A percentile compares a stretch with the other conserved stretches of the same genome.
These are phyloP conservation scores for Melozone crissalis DNA, from an alignment of 2,113 vertebrate species.

Conservation along the genomic window DNA sequence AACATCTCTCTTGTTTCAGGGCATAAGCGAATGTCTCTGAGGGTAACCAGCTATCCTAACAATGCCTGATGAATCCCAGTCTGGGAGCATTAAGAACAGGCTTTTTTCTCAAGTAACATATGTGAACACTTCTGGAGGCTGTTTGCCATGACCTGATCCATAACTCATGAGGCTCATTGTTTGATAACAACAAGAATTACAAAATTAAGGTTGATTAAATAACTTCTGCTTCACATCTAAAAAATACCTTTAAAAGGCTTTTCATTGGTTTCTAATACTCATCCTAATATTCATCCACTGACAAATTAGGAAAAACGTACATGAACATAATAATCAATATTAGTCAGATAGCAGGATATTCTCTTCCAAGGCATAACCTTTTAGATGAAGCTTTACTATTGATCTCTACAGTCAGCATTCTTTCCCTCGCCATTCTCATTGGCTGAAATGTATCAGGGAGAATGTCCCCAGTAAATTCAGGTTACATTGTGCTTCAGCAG, in stretches of 20 bases:
- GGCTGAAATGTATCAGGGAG: neutral
- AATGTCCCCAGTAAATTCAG: neutral
- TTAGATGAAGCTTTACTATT: neutral
- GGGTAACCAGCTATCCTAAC: neutral
- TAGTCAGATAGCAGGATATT: neutral
- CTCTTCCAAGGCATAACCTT: neutral
- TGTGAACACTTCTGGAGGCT: neutral
- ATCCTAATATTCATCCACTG: neutral
- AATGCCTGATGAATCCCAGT: neutral
- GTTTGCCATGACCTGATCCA: neutral
- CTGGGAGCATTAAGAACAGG: neutral
- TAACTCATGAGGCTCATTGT: conserved; percentile 9
- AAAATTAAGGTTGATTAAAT: neutral
- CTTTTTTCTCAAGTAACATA: conserved; percentile 12
- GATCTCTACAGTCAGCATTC: neutral
- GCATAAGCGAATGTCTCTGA: neutral
- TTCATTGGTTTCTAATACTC: neutral
- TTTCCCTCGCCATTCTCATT: neutral
- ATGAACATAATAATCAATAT: neutral
- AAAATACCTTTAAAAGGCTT: neutral
- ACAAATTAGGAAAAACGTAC: neutral
- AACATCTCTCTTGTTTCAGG: neutral
- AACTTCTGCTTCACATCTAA: neutral
- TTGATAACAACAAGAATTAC: neutral
- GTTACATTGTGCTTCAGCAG: neutral